phyloP scores from a whole-genome alignment of 2,113 vertebrate species.

The Thymallus thymallus region DNA sequence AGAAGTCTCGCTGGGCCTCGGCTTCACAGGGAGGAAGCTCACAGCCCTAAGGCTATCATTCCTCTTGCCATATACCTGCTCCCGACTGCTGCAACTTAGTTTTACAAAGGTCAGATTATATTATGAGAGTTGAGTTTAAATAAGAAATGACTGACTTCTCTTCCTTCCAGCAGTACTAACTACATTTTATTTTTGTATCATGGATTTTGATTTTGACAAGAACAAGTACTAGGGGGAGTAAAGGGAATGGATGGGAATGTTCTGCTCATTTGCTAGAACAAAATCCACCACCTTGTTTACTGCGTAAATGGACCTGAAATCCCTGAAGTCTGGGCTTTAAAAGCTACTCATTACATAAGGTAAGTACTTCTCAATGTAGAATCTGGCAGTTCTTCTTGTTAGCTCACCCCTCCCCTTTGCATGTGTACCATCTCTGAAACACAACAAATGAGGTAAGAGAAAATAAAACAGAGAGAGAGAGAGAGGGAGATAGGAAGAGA shows the following conservation, averaged over 20 bases:
- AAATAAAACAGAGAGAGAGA: too few relatives aligned
- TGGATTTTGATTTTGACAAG: conserved; percentile 8
- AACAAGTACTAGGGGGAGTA: conserved; percentile 13
- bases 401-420: neutral
- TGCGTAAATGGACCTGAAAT: conserved; percentile 31
- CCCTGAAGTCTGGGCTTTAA: conserved; percentile 11
- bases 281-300: neutral
- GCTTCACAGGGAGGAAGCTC: conserved; percentile 48
- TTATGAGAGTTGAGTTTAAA: conserved; percentile 67
- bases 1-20: conserved; percentile 72
- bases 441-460: neutral
- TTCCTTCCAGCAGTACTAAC: conserved; percentile 30
- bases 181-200: conserved; percentile 48
- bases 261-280: conserved; percentile 2
- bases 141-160: conserved; percentile 62
- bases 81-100: conserved; percentile 66
- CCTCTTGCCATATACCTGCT: conserved; percentile 72
- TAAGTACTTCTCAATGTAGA: neutral
- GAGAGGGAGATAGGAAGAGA: too few relatives aligned
- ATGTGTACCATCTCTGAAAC: too few relatives aligned
- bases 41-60: conserved; percentile 76
- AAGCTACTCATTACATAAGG: neutral
- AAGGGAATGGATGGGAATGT: neutral
- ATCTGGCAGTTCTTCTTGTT: neutral
- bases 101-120: conserved; percentile 77